Evolutionary conservation across 2,888 invertebrate species (phyloP).

Genomic region (Graphium colonna): DNA sequence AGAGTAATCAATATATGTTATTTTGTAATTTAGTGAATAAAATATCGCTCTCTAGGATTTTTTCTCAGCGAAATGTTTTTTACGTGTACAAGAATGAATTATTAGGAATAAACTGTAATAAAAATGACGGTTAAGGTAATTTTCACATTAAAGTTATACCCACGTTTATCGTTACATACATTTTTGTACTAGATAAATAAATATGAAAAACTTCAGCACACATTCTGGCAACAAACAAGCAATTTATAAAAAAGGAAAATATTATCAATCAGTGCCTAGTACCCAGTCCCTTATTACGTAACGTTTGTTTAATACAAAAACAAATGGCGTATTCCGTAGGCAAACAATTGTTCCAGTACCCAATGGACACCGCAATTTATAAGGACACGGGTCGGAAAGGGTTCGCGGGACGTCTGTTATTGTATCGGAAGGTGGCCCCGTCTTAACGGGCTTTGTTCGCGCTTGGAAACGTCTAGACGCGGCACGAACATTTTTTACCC

Average conservation of each 20-base stretch:
- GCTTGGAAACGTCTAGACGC: conserved; percentile 31
- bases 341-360: conserved; percentile 42
- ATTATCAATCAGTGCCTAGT: neutral
- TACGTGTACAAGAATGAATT: too few relatives aligned
- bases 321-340: conserved; percentile 48
- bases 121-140: too few relatives aligned
- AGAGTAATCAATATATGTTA: too few relatives aligned
- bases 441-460: conserved; percentile 56
- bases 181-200: too few relatives aligned
- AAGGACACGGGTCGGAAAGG: conserved; percentile 62
- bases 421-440: conserved; percentile 76
- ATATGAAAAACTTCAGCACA: too few relatives aligned
- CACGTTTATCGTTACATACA: too few relatives aligned
- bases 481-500: too few relatives aligned
- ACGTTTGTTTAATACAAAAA: conserved; percentile 22
- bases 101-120: too few relatives aligned
- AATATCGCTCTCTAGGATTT: too few relatives aligned
- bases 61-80: too few relatives aligned
- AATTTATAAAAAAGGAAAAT: neutral
- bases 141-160: too few relatives aligned
- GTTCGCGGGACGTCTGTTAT: conserved; percentile 67
- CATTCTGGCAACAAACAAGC: conserved; percentile 10
- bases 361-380: conserved; percentile 77
- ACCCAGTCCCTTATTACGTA: neutral
- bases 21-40: too few relatives aligned